These are phyloP conservation scores for Neodiprion virginianus DNA, from an alignment of 1,140 invertebrate genomes.

Conservation along the genomic window DNA sequence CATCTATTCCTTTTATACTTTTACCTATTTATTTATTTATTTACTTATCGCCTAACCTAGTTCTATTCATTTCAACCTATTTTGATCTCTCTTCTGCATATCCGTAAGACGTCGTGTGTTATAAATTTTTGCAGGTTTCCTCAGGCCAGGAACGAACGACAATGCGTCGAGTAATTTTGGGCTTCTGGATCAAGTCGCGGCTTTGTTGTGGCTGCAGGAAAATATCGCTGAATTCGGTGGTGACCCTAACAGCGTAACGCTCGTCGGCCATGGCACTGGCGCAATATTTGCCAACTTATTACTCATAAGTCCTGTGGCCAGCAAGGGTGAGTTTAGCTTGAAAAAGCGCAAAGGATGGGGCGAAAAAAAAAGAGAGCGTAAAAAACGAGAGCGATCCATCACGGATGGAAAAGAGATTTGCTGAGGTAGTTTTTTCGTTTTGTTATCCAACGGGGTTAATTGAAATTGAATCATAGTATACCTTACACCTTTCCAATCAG, in stretches of 20 bases:
- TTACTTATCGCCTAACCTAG: not conserved
- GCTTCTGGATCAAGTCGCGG: constrained; percentile 86
- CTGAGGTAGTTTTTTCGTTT: too few species aligned
- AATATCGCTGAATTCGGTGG: constrained; percentile 88
- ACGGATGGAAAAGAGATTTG: too few species aligned
- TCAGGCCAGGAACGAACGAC: constrained; percentile 76
- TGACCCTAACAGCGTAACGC: constrained; percentile 81
- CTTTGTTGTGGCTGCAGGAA: constrained; percentile 86
- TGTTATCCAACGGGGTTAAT: too few species aligned
- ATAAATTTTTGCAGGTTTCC: constrained; percentile 70
- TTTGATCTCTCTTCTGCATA: too few species aligned
- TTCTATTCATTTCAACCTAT: too few species aligned
- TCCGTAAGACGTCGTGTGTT: not conserved
- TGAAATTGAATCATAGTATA: too few species aligned
- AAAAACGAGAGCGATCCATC: too few species aligned
- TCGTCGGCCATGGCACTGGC: constrained; percentile 94
- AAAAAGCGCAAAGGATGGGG: not conserved
- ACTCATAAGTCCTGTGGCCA: constrained; percentile 83
- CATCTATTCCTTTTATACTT: not conserved
- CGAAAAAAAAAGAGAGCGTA: too few species aligned
- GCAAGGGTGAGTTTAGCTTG: constrained; percentile 59
- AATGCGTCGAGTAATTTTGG: constrained; percentile 85
- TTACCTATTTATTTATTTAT: not conserved
- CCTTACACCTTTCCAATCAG: too few species aligned
- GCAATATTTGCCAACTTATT: constrained; percentile 91